Base-by-base conservation (phyloP, 2,888 invertebrate species). In the Phyto melanocephala region DNA sequence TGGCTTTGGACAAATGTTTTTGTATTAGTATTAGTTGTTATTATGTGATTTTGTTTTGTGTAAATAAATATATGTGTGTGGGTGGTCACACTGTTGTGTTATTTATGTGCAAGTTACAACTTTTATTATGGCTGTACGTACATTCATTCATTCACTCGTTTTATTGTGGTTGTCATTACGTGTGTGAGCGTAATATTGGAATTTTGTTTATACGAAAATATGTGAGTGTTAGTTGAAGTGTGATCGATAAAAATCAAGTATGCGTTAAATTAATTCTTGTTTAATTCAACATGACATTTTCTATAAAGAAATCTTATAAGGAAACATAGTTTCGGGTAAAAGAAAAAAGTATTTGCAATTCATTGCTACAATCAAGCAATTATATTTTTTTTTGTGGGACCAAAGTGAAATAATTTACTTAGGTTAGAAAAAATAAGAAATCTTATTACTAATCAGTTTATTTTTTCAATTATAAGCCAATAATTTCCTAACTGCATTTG, bases 181-280 rank as follows among this genome's bases (percentile, higher is more conserved):
- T 50, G 35, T 5, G 7, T 22, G 58, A 20, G 15, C 40, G 35
- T 28, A 62, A 22, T 47, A 52, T 54, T 22, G 17, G 28, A 6
- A 28, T 28, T 37, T 1, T 20, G 20, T 54, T 20, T 20, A 11
- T 5, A 28, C 13, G 13, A 42, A 22, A 13, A 24, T n/a, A 50
- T 8, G 6, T 35, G 28, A 28, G 20, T 75, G 6, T 50, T 17
- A 1, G 42, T 52, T 56, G 11, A 54, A 67, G 71, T 77, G 65
- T 62, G 54, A 37, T 81, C 77, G 68, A 77, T 81, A 81, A 81
- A 77, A 81, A 22, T 72, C 72, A 81, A 81, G 47, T 68, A 77
- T 67, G 77, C 81, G 77, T 81, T 77, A 77, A 81, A 81, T 81
- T 77, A 74, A 45, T 72, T 81, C 56, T 76, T 45, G 50, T 42